phyloP scores from a whole-genome alignment of 2,888 invertebrate species.

The Melitaea athalia region DNA sequence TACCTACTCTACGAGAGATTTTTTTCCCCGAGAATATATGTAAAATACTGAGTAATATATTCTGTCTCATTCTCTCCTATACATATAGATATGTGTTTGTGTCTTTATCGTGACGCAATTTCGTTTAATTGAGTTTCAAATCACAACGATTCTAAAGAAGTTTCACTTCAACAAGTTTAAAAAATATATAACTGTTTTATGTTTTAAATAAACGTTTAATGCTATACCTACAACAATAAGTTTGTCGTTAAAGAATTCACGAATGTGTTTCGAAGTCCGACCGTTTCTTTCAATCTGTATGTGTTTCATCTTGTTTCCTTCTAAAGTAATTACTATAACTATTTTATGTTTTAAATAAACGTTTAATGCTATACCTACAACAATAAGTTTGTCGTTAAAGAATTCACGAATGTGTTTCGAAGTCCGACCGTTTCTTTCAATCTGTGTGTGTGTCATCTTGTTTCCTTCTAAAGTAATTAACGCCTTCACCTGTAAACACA shows the following conservation, averaged over 20 bases:
- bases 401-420: conserved; percentile 62
- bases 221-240: conserved; percentile 54
- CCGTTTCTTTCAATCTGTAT: conserved; percentile 59
- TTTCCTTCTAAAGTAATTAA: conserved; percentile 63
- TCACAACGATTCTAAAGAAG: too few species aligned
- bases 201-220: too few species aligned
- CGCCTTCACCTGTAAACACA: conserved; percentile 54
- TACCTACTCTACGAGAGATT: too few species aligned
- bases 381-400: conserved; percentile 52
- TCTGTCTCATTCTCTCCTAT: too few species aligned
- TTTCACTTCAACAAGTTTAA: too few species aligned
- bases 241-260: conserved; percentile 57
- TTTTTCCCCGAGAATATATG: too few species aligned
- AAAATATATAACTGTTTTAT: too few species aligned
- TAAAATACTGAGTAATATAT: too few species aligned
- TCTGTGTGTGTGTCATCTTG: conserved; percentile 63
- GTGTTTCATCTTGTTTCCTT: conserved; percentile 65
- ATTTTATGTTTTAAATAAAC: too few species aligned
- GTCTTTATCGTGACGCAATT: too few species aligned
- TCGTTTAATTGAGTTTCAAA: too few species aligned
- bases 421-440: conserved; percentile 55
- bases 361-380: conserved; percentile 46
- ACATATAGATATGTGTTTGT: too few species aligned
- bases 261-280: conserved; percentile 55
- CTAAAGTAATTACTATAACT: conserved; percentile 52